Conservation (phyloP, 2,888 invertebrate species). For the Zygaena filipendulae region DNA sequence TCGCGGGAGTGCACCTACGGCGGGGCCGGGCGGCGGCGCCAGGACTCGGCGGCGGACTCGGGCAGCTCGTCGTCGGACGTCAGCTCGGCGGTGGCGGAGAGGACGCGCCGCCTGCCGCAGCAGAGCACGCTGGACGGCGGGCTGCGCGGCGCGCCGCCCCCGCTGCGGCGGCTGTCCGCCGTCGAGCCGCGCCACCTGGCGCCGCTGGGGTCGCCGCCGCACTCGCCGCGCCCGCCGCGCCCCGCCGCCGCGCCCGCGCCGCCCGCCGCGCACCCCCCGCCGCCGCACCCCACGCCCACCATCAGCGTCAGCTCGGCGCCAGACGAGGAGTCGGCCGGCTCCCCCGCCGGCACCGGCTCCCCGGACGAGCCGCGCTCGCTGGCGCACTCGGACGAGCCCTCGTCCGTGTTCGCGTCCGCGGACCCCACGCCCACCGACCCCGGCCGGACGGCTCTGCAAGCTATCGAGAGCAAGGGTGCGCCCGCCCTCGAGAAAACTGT, state of each 20-base stretch:
- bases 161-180: conserved; percentile 51
- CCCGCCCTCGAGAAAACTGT: conserved; percentile 15
- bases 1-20: conserved; percentile 38
- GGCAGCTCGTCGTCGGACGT: conserved; percentile 82
- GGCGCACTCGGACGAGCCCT: conserved; percentile 50
- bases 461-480: conserved; percentile 20
- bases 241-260: conserved; percentile 29
- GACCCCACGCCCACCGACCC: conserved; percentile 52
- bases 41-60: conserved; percentile 76
- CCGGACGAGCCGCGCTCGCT: conserved; percentile 44
- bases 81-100: conserved; percentile 63
- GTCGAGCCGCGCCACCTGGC: conserved; percentile 70
- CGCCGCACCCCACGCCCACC: conserved; percentile 61
- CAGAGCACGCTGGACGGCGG: conserved; percentile 77
- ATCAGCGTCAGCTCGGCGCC: conserved; percentile 80
- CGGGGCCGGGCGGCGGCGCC: conserved; percentile 51
- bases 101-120: conserved; percentile 71
- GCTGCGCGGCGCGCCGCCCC: conserved; percentile 59
- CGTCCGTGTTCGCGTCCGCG: conserved; percentile 55
- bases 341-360: conserved; percentile 32
- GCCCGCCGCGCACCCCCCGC: conserved; percentile 39
- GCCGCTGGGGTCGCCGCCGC: conserved; percentile 55
- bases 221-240: conserved; percentile 43
- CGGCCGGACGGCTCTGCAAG: conserved; percentile 17
- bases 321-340: conserved; percentile 61